phyloP scores from a whole-genome alignment of 2,888 invertebrate species.

The Dasypolia templi region DNA sequence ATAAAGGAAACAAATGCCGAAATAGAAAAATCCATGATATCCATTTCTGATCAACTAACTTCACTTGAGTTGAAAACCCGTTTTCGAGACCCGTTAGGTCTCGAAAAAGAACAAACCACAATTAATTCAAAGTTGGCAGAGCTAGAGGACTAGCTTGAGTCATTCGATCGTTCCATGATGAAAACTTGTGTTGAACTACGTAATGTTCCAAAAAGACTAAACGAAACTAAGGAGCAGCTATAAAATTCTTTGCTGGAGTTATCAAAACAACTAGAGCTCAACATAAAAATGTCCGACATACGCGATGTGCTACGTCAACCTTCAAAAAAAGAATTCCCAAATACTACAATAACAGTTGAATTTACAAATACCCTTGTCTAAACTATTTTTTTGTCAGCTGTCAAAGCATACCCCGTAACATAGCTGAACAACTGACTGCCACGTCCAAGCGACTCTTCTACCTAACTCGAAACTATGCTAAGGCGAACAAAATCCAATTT shows the following conservation, averaged over 20 bases:
- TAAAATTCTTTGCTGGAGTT: not conserved
- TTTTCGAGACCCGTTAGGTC: too few relatives aligned
- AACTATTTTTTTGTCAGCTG: not conserved
- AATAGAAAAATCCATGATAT: too few relatives aligned
- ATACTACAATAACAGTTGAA: not conserved
- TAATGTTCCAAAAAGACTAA: not conserved
- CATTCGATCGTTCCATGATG: not conserved
- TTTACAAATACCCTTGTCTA: not conserved
- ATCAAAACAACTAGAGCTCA: not conserved
- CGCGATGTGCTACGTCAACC: not conserved
- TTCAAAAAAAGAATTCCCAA: not conserved
- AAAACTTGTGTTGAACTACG: not conserved
- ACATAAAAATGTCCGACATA: not conserved
- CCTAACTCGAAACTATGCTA: too few relatives aligned
- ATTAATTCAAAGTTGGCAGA: not conserved
- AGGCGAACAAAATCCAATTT: too few relatives aligned
- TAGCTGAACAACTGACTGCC: too few relatives aligned
- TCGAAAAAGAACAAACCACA: not conserved
- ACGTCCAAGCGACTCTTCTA: too few relatives aligned
- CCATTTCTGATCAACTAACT: too few relatives aligned
- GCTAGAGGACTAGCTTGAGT: not conserved
- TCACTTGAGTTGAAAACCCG: too few relatives aligned
- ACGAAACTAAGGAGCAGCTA: not conserved
- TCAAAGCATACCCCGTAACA: not conserved
- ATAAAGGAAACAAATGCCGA: too few relatives aligned